Percentiles rank a stretch among this genome's conserved stretches.
phyloP scores from a whole-genome alignment of 2,888 invertebrate species.

The Pollenia griseotomentosa region DNA sequence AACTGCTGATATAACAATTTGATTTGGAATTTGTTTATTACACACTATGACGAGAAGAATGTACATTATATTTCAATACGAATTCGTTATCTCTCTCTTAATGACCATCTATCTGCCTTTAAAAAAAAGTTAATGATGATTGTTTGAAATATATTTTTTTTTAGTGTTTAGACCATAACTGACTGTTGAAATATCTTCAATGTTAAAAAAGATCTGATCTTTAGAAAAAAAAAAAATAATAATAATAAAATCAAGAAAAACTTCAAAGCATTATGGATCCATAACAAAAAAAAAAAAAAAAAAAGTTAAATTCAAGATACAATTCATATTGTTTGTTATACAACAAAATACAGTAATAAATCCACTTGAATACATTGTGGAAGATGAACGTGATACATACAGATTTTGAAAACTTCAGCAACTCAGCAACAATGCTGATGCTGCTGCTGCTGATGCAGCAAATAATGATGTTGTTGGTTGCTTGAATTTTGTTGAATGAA shows the following conservation, averaged over 20 bases:
- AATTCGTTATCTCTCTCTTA: background rate
- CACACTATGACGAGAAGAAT: background rate
- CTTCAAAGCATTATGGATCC: conserved; percentile 44
- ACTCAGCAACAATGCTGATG: conserved; percentile 18
- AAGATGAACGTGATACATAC: background rate
- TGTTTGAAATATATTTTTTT: conserved; percentile 29
- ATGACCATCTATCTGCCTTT: conserved; percentile 63
- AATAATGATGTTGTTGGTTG: conserved; percentile 12
- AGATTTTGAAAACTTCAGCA: background rate
- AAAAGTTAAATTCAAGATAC: conserved; percentile 31
- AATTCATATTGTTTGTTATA: conserved; percentile 68
- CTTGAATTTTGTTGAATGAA: conserved; percentile 39
- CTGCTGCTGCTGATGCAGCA: conserved; percentile 40
- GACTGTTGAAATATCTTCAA: conserved; percentile 35
- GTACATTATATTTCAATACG: background rate
- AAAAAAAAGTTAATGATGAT: conserved; percentile 56
- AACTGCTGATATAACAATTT: conserved; percentile 46
- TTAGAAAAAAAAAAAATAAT: conserved; percentile 30
- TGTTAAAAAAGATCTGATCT: conserved; percentile 41
- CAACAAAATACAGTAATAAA: conserved; percentile 64
- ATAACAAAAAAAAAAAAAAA: conserved; percentile 11
- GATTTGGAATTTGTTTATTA: conserved; percentile 46
- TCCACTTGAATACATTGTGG: conserved; percentile 56
- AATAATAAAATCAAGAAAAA: background rate
- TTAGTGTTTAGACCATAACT: conserved; percentile 11